Conservation (phyloP, 2,888 invertebrate species). For the Choreutis nemorana region DNA sequence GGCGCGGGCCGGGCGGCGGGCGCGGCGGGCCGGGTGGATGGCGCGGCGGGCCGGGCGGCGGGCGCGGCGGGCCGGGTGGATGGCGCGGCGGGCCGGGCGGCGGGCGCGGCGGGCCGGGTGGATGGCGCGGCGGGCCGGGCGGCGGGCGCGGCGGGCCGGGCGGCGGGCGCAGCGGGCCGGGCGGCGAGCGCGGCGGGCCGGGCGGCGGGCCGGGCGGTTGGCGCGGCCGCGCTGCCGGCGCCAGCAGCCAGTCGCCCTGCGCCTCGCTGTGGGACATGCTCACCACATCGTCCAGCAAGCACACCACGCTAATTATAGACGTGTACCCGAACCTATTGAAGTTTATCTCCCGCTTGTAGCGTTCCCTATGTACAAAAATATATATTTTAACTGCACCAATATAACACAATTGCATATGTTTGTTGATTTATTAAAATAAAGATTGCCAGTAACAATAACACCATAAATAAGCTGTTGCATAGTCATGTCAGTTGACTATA, state of each 20-base stretch:
- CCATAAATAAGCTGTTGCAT: too few species aligned
- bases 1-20: constrained; percentile 6
- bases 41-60: constrained; percentile 6
- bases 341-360: constrained; percentile 33
- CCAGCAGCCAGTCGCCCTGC: constrained; percentile 12
- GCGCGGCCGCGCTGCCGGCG: constrained; percentile 12
- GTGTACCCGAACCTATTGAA: constrained; percentile 33
- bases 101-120: constrained; percentile 6
- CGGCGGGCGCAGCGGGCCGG: constrained; percentile 7
- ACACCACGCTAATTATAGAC: constrained; percentile 30
- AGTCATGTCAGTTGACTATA: too few species aligned
- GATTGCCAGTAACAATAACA: neutral
- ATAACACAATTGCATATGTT: neutral
- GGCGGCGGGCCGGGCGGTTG: constrained; percentile 11
- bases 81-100: constrained; percentile 1
- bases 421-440: neutral
- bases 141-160: constrained; percentile 7
- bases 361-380: constrained; percentile 21
- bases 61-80: constrained; percentile 2
- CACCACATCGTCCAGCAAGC: constrained; percentile 21
- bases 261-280: constrained; percentile 13
- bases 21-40: constrained; percentile 21
- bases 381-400: neutral
- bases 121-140: constrained; percentile 1
- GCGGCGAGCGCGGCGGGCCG: constrained; percentile 14